Evolutionary conservation across 2,888 invertebrate genomes (phyloP), one percentile per base, ranked within the genome.

Genomic region (Frankliniella intonsa): DNA sequence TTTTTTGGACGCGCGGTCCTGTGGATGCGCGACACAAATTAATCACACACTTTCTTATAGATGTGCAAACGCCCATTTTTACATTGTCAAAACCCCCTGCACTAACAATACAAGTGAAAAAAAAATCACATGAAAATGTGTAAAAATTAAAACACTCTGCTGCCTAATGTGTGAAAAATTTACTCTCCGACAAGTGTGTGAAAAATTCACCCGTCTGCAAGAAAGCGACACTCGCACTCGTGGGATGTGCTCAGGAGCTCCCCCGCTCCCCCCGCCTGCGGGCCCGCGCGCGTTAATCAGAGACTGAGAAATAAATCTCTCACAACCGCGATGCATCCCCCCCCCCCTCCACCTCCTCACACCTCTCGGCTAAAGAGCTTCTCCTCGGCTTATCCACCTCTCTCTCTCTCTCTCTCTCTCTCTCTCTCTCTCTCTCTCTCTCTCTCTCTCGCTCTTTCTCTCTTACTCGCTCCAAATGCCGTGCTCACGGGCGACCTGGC

Each of bases 251-350:
- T 19, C 55, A 2, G 55, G 14, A 8, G 1, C 55, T 55, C 17
- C 7, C 55, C 19, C 55, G 17, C 55, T 10, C 55, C 17, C 55
- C 11, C 14, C 19, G 5, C 55, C 55, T 55, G 11, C 69, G 22
- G 12, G 69, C 19, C 25, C 8, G 9, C 69, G 69, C 69, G 25
- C 69, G 69, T 76, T 76, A 76, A 76, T 76, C 69, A 76, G 69
- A 76, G 25, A 25, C 69, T 9, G 69, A 22, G 22, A 76, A 76
- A 76, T 76, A 76, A 76, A 76, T 76, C 69, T 76, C 69, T 22
- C 25, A n/a, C 19, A 19, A 17, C 19, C 19, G 62, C 19, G 17
- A 17, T 10, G 7, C 12, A 19, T 55, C 7, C 10, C 7, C 55
- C 14, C 55, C 19, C 55, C 55, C 55, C 55, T 55, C 55, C 55